Base-by-base conservation (phyloP, 2,113 vertebrate genomes). In the Eolophus roseicapilla region DNA sequence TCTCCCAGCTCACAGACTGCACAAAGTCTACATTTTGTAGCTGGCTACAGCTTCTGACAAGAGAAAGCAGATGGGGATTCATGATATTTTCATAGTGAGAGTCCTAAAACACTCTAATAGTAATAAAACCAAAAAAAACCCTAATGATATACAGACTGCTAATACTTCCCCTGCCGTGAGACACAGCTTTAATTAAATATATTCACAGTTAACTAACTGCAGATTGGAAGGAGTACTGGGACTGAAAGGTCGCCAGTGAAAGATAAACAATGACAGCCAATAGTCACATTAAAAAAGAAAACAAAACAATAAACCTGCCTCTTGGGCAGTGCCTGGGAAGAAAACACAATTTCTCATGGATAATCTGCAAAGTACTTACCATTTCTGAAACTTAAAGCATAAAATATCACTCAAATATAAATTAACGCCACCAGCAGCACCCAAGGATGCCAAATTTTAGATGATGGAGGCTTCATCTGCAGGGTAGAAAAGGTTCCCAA, bases 171-270 rank as follows among this genome's bases (percentile, higher is more conserved):
- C 41, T 91, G 87, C 47, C 83, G 86, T 79, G 79, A 92, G 76
- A 83, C 80, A 57, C 37, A 83, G 50, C 28, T 93, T 93, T 96
- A 93, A 95, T 94, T 95, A 95, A 88, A 95, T 88, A 62, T 93
- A 92, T 62, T 88, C 65, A 50, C 46, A 95, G 57, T 73, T 84
- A 93, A 82, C 67, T 81, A 88, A 86, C 57, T 93, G 79, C 60
- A 88, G 75, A 93, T 63, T 96, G 76, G 71, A 92, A 29, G 37
- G 50, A 91, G 33, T 41, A 52, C 46, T 71, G 59, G 39, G n/a
- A 49, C 74, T 81, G 60, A 93, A 87, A 86, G 15, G 60, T 92
- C 19, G 4, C 52, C 74, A 92, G 46, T 68, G 64, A 83, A 96
- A 86, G 43, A 81, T 33, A 64, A 81, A 50, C 63, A 71, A 37